Conservation (phyloP, 2,888 invertebrate species). For the Arenicola marina region DNA sequence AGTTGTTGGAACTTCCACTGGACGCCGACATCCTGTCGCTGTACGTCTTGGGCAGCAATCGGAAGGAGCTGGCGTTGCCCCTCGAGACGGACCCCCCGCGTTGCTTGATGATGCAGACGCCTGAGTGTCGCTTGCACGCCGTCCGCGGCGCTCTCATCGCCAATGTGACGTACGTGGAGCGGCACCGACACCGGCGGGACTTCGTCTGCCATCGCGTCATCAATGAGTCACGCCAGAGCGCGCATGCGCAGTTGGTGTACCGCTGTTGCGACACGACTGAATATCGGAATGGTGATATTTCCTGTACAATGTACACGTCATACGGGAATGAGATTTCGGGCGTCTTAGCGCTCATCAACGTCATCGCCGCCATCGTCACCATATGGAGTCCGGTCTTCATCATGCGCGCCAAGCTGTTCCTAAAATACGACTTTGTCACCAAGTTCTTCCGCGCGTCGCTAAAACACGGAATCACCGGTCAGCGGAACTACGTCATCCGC, state of each 20-base stretch:
- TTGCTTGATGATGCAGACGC: conserved; percentile 30
- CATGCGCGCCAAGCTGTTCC: conserved; percentile 27
- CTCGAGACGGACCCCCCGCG: conserved; percentile 15
- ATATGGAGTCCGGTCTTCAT: conserved; percentile 35
- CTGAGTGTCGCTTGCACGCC: conserved; percentile 31
- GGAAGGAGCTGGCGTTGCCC: conserved; percentile 19
- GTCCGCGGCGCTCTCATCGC: conserved; percentile 27
- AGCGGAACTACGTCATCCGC: conserved; percentile 38
- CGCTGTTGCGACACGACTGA: conserved; percentile 32
- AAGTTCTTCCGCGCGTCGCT: conserved; percentile 39
- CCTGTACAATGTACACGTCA: conserved; percentile 23
- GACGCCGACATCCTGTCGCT: conserved; percentile 37
- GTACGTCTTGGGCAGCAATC: conserved; percentile 26
- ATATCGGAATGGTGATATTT: conserved; percentile 19
- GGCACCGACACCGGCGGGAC: conserved; percentile 19
- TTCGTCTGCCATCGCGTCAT: conserved; percentile 34
- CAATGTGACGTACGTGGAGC: conserved; percentile 27
- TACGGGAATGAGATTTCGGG: conserved; percentile 17
- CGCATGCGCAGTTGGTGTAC: conserved; percentile 22
- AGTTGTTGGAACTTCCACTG: conserved; percentile 31
- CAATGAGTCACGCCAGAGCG: conserved; percentile 8
- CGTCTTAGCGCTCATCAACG: conserved; percentile 24
- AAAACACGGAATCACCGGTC: conserved; percentile 39
- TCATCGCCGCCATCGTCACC: conserved; percentile 30
- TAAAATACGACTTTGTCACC: conserved; percentile 31